Conservation (phyloP, 2,888 invertebrate species). For the Ichneumoninae sp. region DNA sequence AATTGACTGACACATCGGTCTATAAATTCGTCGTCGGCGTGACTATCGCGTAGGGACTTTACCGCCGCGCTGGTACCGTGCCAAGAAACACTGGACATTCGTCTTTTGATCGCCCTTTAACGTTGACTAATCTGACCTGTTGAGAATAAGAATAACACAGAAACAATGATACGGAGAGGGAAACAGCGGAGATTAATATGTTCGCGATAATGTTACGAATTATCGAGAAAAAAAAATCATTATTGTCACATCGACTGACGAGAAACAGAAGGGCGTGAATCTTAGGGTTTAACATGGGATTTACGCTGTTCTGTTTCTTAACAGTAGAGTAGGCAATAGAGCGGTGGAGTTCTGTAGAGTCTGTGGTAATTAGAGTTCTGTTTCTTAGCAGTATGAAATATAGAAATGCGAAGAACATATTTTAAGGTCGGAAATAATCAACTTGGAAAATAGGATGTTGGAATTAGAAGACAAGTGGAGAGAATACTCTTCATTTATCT, state of each 20-base stretch:
- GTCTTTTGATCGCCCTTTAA: conserved; percentile 39
- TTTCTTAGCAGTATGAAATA: too few relatives aligned
- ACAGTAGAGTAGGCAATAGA: too few relatives aligned
- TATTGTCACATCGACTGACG: not conserved
- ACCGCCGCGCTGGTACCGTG: conserved; percentile 18
- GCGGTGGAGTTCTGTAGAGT: too few relatives aligned
- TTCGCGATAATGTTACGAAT: not conserved
- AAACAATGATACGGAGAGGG: not conserved
- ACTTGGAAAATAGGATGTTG: too few relatives aligned
- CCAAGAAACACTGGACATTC: conserved; percentile 36
- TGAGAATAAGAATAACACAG: not conserved
- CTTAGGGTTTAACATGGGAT: too few relatives aligned
- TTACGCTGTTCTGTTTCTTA: too few relatives aligned
- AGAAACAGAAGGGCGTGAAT: not conserved
- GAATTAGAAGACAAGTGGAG: too few relatives aligned
- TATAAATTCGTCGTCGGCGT: conserved; percentile 43
- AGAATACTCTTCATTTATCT: too few relatives aligned
- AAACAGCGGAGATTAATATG: not conserved
- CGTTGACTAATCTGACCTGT: conserved; percentile 32
- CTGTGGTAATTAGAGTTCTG: too few relatives aligned
- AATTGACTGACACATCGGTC: conserved; percentile 36
- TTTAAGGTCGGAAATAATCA: too few relatives aligned
- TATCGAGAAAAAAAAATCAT: not conserved
- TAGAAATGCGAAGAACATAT: too few relatives aligned
- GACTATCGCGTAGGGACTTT: conserved; percentile 15